phyloP scores from a whole-genome alignment of 2,113 vertebrate species.

The Coryphaenoides rupestris region DNA sequence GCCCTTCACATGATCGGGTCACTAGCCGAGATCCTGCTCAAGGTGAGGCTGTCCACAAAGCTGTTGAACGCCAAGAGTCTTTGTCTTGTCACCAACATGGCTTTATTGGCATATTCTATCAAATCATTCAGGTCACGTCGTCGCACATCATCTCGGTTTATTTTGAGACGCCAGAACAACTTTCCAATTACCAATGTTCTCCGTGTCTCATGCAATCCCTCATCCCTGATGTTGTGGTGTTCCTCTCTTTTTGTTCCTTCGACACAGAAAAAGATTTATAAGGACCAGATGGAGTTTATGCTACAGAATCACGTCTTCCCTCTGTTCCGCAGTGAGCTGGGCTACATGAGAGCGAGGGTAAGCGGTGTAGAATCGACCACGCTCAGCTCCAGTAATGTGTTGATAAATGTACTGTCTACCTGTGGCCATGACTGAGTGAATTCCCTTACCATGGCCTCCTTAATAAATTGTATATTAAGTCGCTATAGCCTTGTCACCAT shows the following conservation, averaged over 20 bases:
- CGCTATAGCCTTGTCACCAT: too few relatives aligned
- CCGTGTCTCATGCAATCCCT: too few relatives aligned
- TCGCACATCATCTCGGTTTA: too few relatives aligned
- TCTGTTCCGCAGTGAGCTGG: constrained; percentile 92
- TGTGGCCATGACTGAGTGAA: background rate
- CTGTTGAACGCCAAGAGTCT: too few relatives aligned
- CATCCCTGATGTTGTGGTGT: too few relatives aligned
- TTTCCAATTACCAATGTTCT: too few relatives aligned
- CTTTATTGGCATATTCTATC: too few relatives aligned
- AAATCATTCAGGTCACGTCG: too few relatives aligned
- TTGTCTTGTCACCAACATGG: too few relatives aligned
- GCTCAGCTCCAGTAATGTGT: too few relatives aligned
- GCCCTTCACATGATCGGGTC: constrained; percentile 99
- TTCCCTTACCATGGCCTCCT: background rate
- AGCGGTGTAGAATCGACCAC: constrained; percentile 32
- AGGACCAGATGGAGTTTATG: constrained; percentile 99
- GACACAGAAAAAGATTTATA: constrained; percentile 97
- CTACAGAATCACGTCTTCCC: constrained; percentile 97
- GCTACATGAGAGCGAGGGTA: constrained; percentile 98
- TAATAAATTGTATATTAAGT: background rate
- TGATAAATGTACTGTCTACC: background rate
- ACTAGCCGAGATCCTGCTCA: constrained; percentile 94
- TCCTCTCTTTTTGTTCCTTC: background rate
- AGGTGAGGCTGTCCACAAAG: constrained; percentile 69
- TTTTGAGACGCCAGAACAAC: too few relatives aligned